Base-by-base conservation (phyloP, 2,113 vertebrate genomes). In the Xenopus tropicalis region DNA sequence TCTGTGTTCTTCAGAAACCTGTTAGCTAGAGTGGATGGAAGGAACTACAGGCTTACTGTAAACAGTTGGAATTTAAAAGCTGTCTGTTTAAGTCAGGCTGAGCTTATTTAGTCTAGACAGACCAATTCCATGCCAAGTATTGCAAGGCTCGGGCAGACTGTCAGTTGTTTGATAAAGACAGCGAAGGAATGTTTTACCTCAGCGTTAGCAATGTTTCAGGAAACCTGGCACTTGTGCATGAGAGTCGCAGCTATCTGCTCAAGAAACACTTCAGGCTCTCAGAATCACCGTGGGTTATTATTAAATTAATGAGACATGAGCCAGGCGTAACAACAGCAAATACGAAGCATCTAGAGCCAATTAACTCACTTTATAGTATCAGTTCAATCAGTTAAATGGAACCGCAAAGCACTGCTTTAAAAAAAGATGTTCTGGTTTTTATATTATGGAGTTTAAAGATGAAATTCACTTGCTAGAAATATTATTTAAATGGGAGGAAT, bases 31-130 rank as follows among this genome's bases (percentile, higher is more conserved):
- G 23, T 61, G 51, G 78, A 78, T 42, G 52, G 59, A 72, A 23
- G 75, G 37, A 71, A 13, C 71, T 63, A 56, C 74, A 78, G 78
- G 76, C 78, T 79, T 81, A 48, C 0, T 79, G 66, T 78, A 81
- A 83, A 79, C 78, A 79, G 66, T 20, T 63, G 67, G 61, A 69
- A 48, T 79, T 72, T 78, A 78, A 77, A 79, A 84, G 80, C 67
- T 80, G 82, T 75, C 68, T 82, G 72, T 58, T 57, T 64, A 68
- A 77, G 63, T 83, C 72, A 75, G 64, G 43, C 73, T 77, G 78
- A 72, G 70, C 73, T 83, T 83, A 81, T 83, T 82, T 74, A 78
- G 66, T 81, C 81, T 85, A 65, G 79, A 81, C 69, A 67, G 69
- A 75, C 21, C 37, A 80, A 62, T 84, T 67, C 67, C 42, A 43